Base-by-base conservation (phyloP, 1,140 invertebrate genomes). In the Rhyzopertha dominica region DNA sequence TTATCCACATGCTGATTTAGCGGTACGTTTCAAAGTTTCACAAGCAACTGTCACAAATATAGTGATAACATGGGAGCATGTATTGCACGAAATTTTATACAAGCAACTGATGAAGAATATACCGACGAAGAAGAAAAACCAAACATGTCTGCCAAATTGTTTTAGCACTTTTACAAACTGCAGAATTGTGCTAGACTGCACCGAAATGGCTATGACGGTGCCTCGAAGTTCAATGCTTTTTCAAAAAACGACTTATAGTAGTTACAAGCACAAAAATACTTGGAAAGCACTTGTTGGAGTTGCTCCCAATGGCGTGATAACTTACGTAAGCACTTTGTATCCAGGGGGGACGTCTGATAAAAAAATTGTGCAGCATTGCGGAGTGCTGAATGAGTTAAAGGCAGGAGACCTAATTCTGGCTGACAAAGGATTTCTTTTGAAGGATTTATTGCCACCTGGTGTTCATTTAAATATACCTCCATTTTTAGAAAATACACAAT, bases 151-250 rank as follows among this genome's bases (percentile, higher is more conserved):
- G 36, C 48, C 48, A 30, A 46, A 14, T 39, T 45, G 41, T 18
- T 50, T 42, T 37, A 46, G 35, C 25, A 38, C 16, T 19, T 50
- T 46, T 41, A 40, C 43, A 40, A 39, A 50, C 29, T 50, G 48
- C 37, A 37, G 48, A 18, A 22, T 36, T 7, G 26, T 49, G 10
- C 9, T 49, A 9, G 41, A 49, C 30, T 49, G 48, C 25, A 50
- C 43, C 16, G 37, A 51, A 42, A 38, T 51, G 14, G 41, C 7
- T 29, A 51, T 31, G 20, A 26, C 31, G 16, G 49, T 40, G n/a
- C 19, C 45, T 4, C 19, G 43, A 35, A 32, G 10, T 13, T 38
- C 31, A 20, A 51, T 48, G 38, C 14, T 19, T 34, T 20, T 2
- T 10, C 46, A 48, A 35, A 40, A 47, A 31, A 32, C 25, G 13